Percentiles rank a stretch among this genome's conserved stretches.
Evolutionary conservation across 2,888 invertebrate genomes (phyloP).

Genomic region (Heterodera filipjevi): DNA sequence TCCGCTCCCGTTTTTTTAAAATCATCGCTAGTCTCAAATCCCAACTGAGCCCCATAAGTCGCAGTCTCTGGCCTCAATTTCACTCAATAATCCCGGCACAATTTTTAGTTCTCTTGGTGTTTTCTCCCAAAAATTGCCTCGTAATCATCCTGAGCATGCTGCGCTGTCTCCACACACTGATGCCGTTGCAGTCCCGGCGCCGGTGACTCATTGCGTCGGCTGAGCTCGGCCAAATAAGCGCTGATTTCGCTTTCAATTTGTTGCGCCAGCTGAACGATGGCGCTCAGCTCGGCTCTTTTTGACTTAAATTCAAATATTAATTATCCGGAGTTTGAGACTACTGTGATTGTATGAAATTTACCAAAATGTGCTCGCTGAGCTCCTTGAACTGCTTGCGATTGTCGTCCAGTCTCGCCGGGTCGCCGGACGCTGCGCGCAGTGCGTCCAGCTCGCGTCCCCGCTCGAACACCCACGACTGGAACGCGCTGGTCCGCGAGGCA

Average conservation of each 20-base stretch:
- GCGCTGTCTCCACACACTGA: slow-evolving; percentile 39
- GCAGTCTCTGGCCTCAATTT: no score
- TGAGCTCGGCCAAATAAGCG: slow-evolving; percentile 41
- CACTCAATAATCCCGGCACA: no score
- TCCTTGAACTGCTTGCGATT: slow-evolving; percentile 31
- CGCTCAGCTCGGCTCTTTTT: slow-evolving; percentile 32
- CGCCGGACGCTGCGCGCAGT: slow-evolving; percentile 41
- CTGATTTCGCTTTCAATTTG: slow-evolving; percentile 42
- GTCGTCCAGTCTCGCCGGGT: slow-evolving; percentile 42
- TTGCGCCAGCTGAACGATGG: slow-evolving; percentile 41
- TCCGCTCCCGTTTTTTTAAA: no score
- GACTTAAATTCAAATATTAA: slow-evolving; percentile 11
- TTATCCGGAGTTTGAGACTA: background rate
- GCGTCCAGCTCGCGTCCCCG: slow-evolving; percentile 32
- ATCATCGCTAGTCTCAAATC: no score
- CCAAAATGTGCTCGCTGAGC: slow-evolving; percentile 41
- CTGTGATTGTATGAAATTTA: slow-evolving; percentile 2
- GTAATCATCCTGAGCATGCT: slow-evolving; percentile 32
- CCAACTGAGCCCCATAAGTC: no score
- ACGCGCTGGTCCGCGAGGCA: slow-evolving; percentile 49
- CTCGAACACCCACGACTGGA: slow-evolving; percentile 59
- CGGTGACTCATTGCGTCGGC: slow-evolving; percentile 33
- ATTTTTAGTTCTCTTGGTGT: background rate
- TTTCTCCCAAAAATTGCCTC: background rate
- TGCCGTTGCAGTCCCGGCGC: slow-evolving; percentile 36